These are phyloP conservation scores for Hemaris fuciformis DNA, from an alignment of 2,888 invertebrate species.

Conservation along the genomic window DNA sequence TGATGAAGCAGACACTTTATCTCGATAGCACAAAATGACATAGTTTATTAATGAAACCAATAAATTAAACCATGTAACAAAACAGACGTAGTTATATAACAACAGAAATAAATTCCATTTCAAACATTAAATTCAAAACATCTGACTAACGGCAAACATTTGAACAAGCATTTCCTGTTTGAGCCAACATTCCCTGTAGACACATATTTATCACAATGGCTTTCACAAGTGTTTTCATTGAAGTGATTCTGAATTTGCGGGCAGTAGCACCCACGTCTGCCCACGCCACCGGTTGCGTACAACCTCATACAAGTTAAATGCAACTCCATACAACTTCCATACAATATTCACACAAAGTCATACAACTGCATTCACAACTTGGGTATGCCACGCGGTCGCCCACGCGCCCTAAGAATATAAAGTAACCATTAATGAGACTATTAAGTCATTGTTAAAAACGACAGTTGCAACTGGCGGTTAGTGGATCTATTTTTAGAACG, in stretches of 20 bases:
- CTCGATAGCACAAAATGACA: too few relatives aligned
- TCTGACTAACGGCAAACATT: background rate
- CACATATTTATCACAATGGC: background rate
- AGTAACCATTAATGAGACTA: background rate
- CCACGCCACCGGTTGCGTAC: background rate
- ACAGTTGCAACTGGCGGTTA: background rate
- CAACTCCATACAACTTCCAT: background rate
- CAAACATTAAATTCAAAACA: background rate
- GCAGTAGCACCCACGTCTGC: background rate
- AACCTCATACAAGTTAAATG: background rate
- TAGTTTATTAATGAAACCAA: too few relatives aligned
- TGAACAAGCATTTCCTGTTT: background rate
- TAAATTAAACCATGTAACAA: too few relatives aligned
- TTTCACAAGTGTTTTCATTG: background rate
- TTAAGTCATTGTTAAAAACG: conserved; percentile 1
- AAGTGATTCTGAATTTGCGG: conserved; percentile 4
- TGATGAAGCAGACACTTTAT: too few relatives aligned
- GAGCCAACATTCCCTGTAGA: background rate
- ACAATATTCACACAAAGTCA: background rate
- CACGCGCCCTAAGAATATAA: background rate
- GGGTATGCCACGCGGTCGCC: conserved; percentile 3
- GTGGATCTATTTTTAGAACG: background rate
- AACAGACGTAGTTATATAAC: too few relatives aligned
- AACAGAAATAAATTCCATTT: too few relatives aligned
- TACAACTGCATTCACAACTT: conserved; percentile 8